A percentile compares a stretch with the other conserved stretches of the same genome.
phyloP scores from a whole-genome alignment of 2,113 vertebrate genomes.

The Clinocottus analis region DNA sequence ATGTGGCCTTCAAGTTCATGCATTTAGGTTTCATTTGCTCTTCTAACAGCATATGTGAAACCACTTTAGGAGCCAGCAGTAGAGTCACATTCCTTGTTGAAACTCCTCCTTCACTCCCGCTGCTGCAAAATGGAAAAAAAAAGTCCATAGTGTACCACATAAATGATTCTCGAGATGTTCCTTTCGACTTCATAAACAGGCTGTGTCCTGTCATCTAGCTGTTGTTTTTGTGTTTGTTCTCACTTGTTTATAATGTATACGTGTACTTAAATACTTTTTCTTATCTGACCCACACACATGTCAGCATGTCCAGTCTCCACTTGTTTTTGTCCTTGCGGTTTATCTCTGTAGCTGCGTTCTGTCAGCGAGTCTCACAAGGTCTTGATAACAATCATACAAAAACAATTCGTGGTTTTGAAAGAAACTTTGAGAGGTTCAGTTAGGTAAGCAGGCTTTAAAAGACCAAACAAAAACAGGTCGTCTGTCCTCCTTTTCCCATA shows the following conservation, averaged over 20 bases:
- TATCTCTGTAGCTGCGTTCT: neutral
- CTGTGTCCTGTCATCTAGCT: neutral
- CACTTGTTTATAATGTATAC: too few relatives aligned
- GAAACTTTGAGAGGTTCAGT: neutral
- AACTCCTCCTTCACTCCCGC: conserved; percentile 9
- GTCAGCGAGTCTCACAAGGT: neutral
- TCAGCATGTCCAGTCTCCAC: too few relatives aligned
- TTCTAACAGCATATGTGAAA: conserved; percentile 1
- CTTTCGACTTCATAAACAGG: neutral
- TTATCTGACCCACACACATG: neutral
- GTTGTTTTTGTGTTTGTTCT: too few relatives aligned
- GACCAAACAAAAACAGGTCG: neutral
- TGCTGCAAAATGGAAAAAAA: neutral
- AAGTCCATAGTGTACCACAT: neutral
- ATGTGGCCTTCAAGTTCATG: neutral
- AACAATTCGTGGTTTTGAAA: neutral
- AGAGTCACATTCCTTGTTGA: neutral
- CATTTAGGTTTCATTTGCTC: neutral
- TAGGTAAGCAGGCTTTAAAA: neutral
- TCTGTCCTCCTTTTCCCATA: neutral
- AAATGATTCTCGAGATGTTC: neutral
- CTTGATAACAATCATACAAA: neutral
- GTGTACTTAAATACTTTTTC: neutral
- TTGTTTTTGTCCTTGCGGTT: neutral
- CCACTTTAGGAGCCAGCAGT: neutral